Evolutionary conservation across 23 tunicate species (phyloP).

Genomic region (Halocynthia aurantium): DNA sequence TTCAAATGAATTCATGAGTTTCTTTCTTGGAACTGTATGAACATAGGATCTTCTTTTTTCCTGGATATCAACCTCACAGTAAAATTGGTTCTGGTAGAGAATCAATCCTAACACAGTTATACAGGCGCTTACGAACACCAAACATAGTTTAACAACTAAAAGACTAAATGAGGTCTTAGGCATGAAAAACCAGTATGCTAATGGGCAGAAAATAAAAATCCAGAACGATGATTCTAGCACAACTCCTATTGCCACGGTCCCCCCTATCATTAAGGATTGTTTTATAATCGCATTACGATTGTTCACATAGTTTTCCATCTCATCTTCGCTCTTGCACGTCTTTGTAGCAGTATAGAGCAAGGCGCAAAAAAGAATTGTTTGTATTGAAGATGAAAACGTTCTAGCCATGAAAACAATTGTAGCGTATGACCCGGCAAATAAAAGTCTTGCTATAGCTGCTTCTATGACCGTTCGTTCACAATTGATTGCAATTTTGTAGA

Average conservation of each 20-base stretch:
- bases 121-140: background rate
- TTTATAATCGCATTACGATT: background rate
- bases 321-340: background rate
- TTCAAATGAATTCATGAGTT: background rate
- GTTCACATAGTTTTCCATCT: no score
- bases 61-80: background rate
- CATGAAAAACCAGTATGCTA: background rate
- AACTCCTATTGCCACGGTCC: background rate
- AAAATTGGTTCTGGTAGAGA: background rate
- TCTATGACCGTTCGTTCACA: background rate
- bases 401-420: background rate
- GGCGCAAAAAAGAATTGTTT: background rate
- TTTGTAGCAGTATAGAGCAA: background rate
- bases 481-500: background rate
- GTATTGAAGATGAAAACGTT: background rate
- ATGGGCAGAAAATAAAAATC: background rate
- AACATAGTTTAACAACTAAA: background rate
- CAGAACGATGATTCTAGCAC: background rate
- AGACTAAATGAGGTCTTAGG: background rate
- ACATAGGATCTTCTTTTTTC: background rate
- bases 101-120: background rate
- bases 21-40: background rate
- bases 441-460: background rate
- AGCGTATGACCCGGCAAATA: slow-evolving; percentile 1
- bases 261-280: background rate